A percentile compares a stretch with the other conserved stretches of the same genome.
Evolutionary conservation across 2,113 vertebrate genomes (phyloP).

Genomic region (Heterocephalus glaber): DNA sequence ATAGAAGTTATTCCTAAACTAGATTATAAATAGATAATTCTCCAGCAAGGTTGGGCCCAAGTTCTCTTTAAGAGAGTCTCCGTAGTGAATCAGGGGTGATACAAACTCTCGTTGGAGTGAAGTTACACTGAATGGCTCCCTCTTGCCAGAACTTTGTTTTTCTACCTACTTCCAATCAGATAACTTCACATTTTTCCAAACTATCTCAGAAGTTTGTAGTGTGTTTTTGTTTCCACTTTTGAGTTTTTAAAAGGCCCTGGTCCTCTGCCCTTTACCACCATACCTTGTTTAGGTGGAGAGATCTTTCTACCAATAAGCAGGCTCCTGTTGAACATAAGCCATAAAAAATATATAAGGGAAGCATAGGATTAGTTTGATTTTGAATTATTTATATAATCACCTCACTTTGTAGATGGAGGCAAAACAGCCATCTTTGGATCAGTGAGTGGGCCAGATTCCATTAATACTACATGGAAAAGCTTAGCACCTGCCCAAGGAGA

Average conservation of each 20-base stretch:
- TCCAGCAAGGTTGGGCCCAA: not conserved
- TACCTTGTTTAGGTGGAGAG: not conserved
- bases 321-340: constrained; percentile 43
- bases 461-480: constrained; percentile 15
- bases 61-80: not conserved
- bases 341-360: constrained; percentile 56
- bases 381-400: constrained; percentile 61
- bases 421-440: constrained; percentile 22
- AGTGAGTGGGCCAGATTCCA: not conserved
- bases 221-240: not conserved
- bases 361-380: constrained; percentile 35
- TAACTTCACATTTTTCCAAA: not conserved
- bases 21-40: not conserved
- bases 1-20: not conserved
- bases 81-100: not conserved
- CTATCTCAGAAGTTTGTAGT: not conserved
- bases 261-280: not conserved
- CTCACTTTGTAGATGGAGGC: constrained; percentile 43
- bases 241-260: not conserved
- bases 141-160: not conserved
- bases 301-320: constrained; percentile 45
- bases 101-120: not conserved
- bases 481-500: not conserved
- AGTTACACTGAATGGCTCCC: not conserved
- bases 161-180: not conserved